Base-by-base conservation (phyloP, 2,888 invertebrate species). In the Drosophila macrospina region DNA sequence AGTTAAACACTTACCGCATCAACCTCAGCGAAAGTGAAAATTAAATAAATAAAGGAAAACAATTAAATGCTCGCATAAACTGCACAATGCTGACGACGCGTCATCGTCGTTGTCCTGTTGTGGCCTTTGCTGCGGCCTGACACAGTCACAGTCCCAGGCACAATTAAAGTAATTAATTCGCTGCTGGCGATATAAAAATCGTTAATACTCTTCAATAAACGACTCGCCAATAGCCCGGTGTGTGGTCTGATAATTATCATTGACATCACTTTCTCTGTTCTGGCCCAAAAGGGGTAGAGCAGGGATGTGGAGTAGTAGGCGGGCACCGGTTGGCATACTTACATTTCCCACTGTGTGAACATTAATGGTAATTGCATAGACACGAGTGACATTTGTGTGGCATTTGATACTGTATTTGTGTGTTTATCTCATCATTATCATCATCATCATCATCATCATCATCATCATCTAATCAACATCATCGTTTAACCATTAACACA, bases 401-500 rank as follows among this genome's bases (percentile, higher is more conserved):
- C 74, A 67, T 88, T 78, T 68, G 84, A 78, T 83, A 83, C 51
- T 84, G 75, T 86, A 84, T 81, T 81, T 84, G 59, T 75, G 65
- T 79, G 57, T 75, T 66, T 69, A 69, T 81, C 55, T 77, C 54
- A 59, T 73, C 36, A 65, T 78, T 26, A 57, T 76, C 59, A 48
- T 45, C 55, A 52, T 61, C 41, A 48, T 57, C 64, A n/a, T n/a
- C n/a, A n/a, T 76, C 59, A 48, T 42, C 55, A 52, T 61, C 41
- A 48, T 57, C 64, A 57, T 62, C 55, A 47, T 66, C 59, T 61
- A 36, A 48, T 57, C 65, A 57, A 59, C 55, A 47, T 72, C 59
- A 57, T 75, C 44, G 30, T 61, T 70, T 86, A 80, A 88, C 88
- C 74, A 74, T 88, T 88, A 88, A 88, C 88, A 88, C 86, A 88